Evolutionary conservation across 2,888 invertebrate genomes (phyloP).

Genomic region (Megalurothrips usitatus): DNA sequence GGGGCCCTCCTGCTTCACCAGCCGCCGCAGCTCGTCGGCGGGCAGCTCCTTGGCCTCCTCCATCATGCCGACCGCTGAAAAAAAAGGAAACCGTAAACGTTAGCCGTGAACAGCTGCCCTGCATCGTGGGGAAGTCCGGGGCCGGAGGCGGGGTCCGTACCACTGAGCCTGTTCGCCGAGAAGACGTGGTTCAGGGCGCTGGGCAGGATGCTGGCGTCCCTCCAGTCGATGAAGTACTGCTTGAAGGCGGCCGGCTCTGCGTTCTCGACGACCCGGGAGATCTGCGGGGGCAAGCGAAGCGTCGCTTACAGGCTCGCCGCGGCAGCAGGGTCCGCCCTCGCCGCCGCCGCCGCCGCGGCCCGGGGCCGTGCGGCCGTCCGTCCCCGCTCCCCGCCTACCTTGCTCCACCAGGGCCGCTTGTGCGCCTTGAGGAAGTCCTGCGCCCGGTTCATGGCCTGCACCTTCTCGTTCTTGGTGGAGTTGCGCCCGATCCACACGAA

Average conservation of each 20-base stretch:
- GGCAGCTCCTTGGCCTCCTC: conserved; percentile 17
- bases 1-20: conserved; percentile 55
- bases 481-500: conserved; percentile 78
- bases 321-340: neutral
- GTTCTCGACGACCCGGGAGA: conserved; percentile 68
- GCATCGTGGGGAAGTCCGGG: too few relatives aligned
- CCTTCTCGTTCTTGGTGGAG: conserved; percentile 64
- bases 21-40: conserved; percentile 16
- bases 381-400: conserved; percentile 39
- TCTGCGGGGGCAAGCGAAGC: conserved; percentile 43
- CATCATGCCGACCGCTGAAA: conserved; percentile 5
- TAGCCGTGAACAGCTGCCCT: too few relatives aligned
- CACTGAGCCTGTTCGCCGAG: neutral
- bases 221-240: conserved; percentile 78
- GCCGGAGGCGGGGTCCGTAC: neutral
- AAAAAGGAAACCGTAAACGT: too few relatives aligned
- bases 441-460: conserved; percentile 65
- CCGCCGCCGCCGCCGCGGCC: too few relatives aligned
- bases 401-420: conserved; percentile 57
- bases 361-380: too few relatives aligned
- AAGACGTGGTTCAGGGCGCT: conserved; percentile 48
- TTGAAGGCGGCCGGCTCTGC: conserved; percentile 81
- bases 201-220: conserved; percentile 46
- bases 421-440: conserved; percentile 55
- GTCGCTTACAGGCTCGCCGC: neutral